Conservation (phyloP, 2,888 invertebrate species). For the Phragmatobia fuliginosa region DNA sequence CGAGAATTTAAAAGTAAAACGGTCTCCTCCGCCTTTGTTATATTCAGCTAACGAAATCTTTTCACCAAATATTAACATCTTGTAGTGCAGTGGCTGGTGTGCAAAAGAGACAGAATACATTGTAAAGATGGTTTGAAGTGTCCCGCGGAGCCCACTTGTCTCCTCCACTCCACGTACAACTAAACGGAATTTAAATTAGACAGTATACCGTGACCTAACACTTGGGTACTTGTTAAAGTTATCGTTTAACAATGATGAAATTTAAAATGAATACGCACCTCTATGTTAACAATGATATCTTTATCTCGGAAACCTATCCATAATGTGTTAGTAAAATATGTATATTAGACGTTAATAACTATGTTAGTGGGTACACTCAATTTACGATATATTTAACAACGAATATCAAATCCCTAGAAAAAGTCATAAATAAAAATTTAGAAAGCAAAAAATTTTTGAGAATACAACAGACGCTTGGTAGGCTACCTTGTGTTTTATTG, state of each 20-base stretch:
- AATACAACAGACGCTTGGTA: no score
- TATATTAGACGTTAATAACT: no score
- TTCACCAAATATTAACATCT: neutral
- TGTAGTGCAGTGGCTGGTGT: neutral
- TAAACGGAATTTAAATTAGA: neutral
- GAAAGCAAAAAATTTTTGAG: no score
- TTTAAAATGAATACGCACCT: neutral
- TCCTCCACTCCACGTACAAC: neutral
- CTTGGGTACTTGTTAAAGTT: neutral
- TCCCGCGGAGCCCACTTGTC: neutral
- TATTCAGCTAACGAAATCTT: neutral
- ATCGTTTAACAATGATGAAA: neutral
- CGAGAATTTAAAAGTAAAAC: neutral
- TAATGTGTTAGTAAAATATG: no score
- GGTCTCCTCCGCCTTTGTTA: neutral
- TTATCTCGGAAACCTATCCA: no score
- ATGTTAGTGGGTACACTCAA: no score
- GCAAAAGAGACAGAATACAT: neutral
- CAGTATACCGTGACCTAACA: neutral
- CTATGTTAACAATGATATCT: no score
- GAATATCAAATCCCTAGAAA: no score
- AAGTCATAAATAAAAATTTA: no score
- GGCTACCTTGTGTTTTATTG: no score
- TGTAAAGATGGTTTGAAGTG: neutral
- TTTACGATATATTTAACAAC: no score